Percentiles rank a stretch among this genome's conserved stretches.
phyloP scores from a whole-genome alignment of 2,888 invertebrate genomes.

The Pristionchus exspectatus region DNA sequence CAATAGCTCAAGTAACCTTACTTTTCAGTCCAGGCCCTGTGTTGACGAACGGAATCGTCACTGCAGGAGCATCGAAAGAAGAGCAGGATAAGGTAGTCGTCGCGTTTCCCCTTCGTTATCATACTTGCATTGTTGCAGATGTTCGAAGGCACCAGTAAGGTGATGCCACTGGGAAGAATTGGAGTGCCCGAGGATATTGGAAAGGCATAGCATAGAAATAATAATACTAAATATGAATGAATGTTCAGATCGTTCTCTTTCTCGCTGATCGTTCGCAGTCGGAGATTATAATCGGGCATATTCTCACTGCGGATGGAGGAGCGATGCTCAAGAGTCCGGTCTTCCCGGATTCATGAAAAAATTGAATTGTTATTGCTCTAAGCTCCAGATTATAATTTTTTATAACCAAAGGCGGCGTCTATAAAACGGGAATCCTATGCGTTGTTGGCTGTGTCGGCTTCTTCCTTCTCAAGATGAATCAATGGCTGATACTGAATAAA shows the following conservation, averaged over 20 bases:
- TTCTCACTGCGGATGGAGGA: slow-evolving; percentile 14
- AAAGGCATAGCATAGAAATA: background rate
- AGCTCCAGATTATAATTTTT: no score
- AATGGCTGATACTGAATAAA: no score
- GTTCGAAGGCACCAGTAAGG: background rate
- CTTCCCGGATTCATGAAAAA: background rate
- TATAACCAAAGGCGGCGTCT: no score
- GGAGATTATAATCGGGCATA: background rate
- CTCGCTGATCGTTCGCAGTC: slow-evolving; percentile 1
- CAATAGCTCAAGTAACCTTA: background rate
- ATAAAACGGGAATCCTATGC: no score
- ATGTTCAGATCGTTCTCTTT: background rate
- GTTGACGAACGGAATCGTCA: background rate
- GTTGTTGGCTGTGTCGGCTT: no score
- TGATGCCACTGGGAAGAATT: slow-evolving; percentile 2
- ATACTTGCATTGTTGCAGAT: background rate
- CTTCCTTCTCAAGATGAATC: no score
- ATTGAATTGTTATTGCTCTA: no score
- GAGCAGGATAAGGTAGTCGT: background rate
- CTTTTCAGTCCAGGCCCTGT: background rate
- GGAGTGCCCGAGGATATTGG: slow-evolving; percentile 5
- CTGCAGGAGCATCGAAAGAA: background rate
- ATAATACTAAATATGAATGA: background rate
- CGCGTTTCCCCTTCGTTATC: background rate
- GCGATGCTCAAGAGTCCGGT: background rate